These are phyloP conservation scores for Salmo trutta DNA, from an alignment of 2,797 vertebrate genomes.

Conservation along the genomic window DNA sequence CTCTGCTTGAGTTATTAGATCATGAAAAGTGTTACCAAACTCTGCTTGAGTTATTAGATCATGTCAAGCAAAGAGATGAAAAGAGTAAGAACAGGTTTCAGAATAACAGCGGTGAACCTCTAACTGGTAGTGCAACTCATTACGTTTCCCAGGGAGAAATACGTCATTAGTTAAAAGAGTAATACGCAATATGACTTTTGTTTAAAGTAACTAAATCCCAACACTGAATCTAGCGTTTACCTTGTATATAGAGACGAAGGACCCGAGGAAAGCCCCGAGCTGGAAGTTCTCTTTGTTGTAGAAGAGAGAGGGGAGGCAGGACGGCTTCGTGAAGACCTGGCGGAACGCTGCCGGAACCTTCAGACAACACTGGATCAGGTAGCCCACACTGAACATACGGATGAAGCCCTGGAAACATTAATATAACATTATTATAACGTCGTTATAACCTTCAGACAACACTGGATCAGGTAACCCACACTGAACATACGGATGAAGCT, in stretches of 20 bases:
- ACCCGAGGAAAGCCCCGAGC: constrained; percentile 94
- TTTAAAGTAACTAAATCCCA: too few relatives aligned
- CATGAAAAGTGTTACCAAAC: too few relatives aligned
- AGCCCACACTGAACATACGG: constrained; percentile 97
- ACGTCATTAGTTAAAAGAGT: too few relatives aligned
- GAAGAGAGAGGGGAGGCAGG: constrained; percentile 89
- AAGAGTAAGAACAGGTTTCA: too few relatives aligned
- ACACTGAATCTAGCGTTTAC: constrained; percentile 62
- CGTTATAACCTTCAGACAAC: constrained; percentile 86
- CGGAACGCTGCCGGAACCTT: constrained; percentile 92
- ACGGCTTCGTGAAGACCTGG: constrained; percentile 92
- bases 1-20: too few relatives aligned
- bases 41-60: too few relatives aligned
- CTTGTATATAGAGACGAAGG: constrained; percentile 99
- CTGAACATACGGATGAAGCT: constrained; percentile 98
- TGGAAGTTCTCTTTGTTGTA: constrained; percentile 94
- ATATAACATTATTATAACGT: not conserved
- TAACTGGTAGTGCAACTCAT: too few relatives aligned
- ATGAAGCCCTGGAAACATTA: constrained; percentile 84
- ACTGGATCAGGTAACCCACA: constrained; percentile 96
- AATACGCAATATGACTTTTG: too few relatives aligned
- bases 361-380: constrained; percentile 97
- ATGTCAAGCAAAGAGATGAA: too few relatives aligned
- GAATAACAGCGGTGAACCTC: too few relatives aligned
- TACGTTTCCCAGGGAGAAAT: too few relatives aligned